Evolutionary conservation across 1,140 invertebrate species (phyloP).

Genomic region (Scaptomyza graminum): DNA sequence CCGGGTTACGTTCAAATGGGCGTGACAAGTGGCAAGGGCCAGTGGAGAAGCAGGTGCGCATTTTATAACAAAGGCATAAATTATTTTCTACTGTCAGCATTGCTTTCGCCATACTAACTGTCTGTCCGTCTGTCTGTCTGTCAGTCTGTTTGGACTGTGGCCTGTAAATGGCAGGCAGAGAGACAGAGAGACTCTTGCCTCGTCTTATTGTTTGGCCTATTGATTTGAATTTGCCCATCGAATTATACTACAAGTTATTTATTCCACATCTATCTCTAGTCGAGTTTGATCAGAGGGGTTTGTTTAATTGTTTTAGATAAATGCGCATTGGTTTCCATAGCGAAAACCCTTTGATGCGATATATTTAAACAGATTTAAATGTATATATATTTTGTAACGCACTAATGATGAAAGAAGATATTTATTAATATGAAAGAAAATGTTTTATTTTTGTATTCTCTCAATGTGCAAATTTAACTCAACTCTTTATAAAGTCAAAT

Average conservation of each 20-base stretch:
- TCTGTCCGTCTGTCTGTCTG: background rate
- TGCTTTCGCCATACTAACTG: constrained; percentile 44
- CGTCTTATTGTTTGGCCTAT: constrained; percentile 76
- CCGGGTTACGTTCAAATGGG: constrained; percentile 16
- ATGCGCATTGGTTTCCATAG: constrained; percentile 31
- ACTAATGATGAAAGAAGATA: constrained; percentile 7
- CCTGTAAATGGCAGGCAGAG: constrained; percentile 35
- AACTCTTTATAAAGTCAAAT: background rate
- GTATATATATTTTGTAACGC: constrained; percentile 11
- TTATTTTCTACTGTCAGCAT: constrained; percentile 80
- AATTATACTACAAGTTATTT: constrained; percentile 62
- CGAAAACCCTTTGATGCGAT: constrained; percentile 21
- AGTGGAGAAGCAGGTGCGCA: constrained; percentile 58
- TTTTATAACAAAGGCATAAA: constrained; percentile 79
- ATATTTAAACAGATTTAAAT: constrained; percentile 39
- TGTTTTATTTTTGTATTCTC: too few species aligned
- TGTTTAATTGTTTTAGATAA: constrained; percentile 34
- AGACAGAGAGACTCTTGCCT: constrained; percentile 64
- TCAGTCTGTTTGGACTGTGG: background rate
- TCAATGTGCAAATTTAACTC: too few species aligned
- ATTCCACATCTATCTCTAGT: constrained; percentile 30
- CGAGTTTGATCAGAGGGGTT: background rate
- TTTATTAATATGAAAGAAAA: too few species aligned
- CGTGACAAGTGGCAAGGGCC: constrained; percentile 39
- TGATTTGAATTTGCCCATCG: constrained; percentile 70